A percentile compares a stretch with the other conserved stretches of the same genome.
Evolutionary conservation across 2,113 vertebrate species (phyloP).

Genomic region (Picathartes gymnocephalus): DNA sequence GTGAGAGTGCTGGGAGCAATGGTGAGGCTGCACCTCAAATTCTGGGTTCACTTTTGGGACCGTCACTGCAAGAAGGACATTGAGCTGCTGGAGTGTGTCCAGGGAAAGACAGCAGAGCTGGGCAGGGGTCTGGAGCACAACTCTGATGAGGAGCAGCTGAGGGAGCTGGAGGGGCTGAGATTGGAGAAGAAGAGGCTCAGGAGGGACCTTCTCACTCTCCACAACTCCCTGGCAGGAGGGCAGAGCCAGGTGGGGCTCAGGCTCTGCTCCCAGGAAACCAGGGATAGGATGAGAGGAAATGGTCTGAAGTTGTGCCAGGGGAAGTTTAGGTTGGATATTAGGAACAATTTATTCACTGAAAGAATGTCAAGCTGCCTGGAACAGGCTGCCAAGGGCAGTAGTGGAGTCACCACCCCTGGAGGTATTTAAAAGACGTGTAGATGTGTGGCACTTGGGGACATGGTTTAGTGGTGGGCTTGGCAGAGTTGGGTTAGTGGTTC

Average conservation of each 20-base stretch:
- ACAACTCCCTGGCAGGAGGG: accelerated
- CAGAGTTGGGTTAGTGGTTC: neutral
- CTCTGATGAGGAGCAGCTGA: neutral
- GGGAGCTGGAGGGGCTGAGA: neutral
- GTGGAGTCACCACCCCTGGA: neutral
- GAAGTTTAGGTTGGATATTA: neutral
- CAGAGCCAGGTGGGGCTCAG: accelerated
- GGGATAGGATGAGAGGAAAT: neutral
- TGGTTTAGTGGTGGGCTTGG: neutral
- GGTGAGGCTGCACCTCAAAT: neutral
- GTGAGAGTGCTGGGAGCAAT: neutral
- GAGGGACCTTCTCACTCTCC: accelerated
- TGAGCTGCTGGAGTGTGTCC: neutral
- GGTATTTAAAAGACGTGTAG: accelerated
- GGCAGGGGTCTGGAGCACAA: neutral
- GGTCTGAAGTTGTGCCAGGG: neutral
- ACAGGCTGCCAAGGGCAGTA: neutral
- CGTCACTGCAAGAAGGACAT: neutral
- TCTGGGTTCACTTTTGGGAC: neutral
- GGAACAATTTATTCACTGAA: neutral
- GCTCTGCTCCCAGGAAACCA: neutral
- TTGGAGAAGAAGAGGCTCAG: neutral
- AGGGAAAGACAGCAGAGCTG: neutral
- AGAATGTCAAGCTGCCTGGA: neutral
- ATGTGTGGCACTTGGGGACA: neutral